Base-by-base conservation (phyloP, 2,113 vertebrate genomes). In the Butastur rufipennis region DNA sequence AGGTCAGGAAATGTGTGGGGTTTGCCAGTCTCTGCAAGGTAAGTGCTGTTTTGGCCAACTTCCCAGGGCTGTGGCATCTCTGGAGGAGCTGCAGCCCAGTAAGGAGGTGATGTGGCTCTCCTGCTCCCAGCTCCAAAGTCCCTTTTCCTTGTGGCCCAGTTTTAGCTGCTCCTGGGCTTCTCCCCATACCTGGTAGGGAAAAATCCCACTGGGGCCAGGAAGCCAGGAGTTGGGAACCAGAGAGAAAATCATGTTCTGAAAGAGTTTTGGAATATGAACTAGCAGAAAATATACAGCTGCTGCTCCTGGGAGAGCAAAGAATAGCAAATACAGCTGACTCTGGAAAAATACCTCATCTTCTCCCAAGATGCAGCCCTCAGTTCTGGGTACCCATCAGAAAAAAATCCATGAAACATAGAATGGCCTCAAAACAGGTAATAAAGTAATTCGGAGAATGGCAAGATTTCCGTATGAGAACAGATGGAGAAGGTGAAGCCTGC, bases 1-100 rank as follows among this genome's bases (percentile, higher is more conserved):
- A 90, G 68, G 75, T 92, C 40, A 78, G 74, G 50, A 90, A 78
- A 59, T 25, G 81, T 88, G 74, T 53, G 79, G 68, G 36, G 9
- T 86, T 91, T 95, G 81, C 88, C 75, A 94, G 68, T 71, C 42
- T 95, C 74, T 84, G 68, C 52, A 78, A 94, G 62, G 72, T 94
- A 97, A 98, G 90, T 96, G 93, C 58, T 86, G 55, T 67, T 90
- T 81, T 98, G 97, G 97, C 88, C 47, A 23, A 0, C 43, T 66
- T 97, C 88, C 97, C 84, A 77, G 84, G 66, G 38, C 50, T 92
- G 67, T 89, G 81, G 74, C 48, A 48, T 77, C 34, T 21, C 55
- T 59, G 63, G 38, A 83, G 50, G n/a, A 77, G 53, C 45, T 77
- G 56, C 56, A 72, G 52, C 74, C 48, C 70, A 83, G 52, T 2